Percentiles rank a stretch among this genome's conserved stretches.
Evolutionary conservation across 2,113 vertebrate species (phyloP).

Genomic region (Pampusana beccarii): DNA sequence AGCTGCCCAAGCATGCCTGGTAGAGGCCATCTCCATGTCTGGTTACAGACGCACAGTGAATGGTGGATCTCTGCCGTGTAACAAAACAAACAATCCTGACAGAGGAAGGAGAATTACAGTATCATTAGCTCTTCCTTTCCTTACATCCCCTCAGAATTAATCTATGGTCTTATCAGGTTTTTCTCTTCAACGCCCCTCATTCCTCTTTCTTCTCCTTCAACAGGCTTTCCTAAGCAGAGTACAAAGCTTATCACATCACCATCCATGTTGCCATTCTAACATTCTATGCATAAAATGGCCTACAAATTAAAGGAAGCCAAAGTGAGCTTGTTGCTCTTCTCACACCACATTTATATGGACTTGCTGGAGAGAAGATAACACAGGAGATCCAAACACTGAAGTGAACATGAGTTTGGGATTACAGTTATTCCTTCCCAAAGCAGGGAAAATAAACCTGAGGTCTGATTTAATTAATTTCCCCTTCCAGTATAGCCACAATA

Average conservation of each 20-base stretch:
- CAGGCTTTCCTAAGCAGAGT: not conserved
- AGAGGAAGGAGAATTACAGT: not conserved
- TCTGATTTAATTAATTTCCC: not conserved
- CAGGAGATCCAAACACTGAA: not conserved
- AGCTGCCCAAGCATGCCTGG: not conserved
- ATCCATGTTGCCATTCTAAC: not conserved
- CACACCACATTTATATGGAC: not conserved
- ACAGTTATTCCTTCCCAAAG: not conserved
- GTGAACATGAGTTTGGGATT: not conserved
- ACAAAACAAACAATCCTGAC: not conserved
- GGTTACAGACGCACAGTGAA: not conserved
- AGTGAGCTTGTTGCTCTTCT: not conserved
- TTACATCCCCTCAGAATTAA: not conserved
- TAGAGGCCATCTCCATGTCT: not conserved
- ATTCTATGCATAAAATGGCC: not conserved
- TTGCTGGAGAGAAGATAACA: not conserved
- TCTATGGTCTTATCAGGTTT: not conserved
- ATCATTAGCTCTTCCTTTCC: not conserved
- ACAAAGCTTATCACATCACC: not conserved
- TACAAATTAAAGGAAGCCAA: not conserved
- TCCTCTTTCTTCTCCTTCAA: not conserved
- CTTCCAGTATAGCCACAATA: not conserved
- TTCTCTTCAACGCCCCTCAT: not conserved
- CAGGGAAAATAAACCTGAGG: not conserved
- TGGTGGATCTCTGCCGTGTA: not conserved